A percentile compares a stretch with the other conserved stretches of the same genome.
phyloP scores from a whole-genome alignment of 2,797 vertebrate genomes.

The Pseudomugil gertrudae region DNA sequence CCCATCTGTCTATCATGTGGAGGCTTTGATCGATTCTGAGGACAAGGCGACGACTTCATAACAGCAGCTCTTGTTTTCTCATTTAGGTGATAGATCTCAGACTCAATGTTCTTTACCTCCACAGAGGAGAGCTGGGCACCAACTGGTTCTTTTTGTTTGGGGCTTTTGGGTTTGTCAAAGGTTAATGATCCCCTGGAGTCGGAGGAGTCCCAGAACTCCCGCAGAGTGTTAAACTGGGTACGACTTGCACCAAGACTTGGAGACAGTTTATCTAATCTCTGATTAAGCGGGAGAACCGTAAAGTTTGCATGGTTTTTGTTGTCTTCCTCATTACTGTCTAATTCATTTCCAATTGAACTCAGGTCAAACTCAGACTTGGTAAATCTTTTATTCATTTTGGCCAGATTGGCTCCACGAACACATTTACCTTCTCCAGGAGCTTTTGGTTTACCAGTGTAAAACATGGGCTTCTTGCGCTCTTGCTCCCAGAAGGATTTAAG shows the following conservation, averaged over 20 bases:
- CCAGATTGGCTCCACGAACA: conserved; percentile 26
- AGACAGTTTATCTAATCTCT: conserved; percentile 78
- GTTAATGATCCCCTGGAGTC: conserved; percentile 43
- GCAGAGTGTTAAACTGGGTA: conserved; percentile 86
- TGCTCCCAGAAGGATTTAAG: conserved; percentile 82
- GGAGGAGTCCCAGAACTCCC: conserved; percentile 88
- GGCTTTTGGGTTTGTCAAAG: conserved; percentile 64
- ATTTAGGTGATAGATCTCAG: conserved; percentile 45
- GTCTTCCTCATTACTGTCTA: conserved; percentile 54
- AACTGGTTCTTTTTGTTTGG: conserved; percentile 57
- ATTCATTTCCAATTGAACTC: conserved; percentile 59
- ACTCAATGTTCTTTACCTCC: conserved; percentile 49
- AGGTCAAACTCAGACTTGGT: conserved; percentile 83
- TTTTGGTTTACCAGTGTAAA: conserved; percentile 53
- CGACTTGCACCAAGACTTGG: conserved; percentile 74
- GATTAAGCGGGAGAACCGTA: conserved; percentile 81
- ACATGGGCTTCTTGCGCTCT: conserved; percentile 65
- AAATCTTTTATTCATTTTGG: conserved; percentile 76
- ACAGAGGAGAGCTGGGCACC: conserved; percentile 46
- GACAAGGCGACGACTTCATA: conserved; percentile 44
- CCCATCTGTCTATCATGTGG: conserved; percentile 51
- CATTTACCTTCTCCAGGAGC: conserved; percentile 40
- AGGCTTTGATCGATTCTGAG: conserved; percentile 47
- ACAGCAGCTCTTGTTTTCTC: conserved; percentile 52
- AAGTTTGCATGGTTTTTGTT: conserved; percentile 70